Evolutionary conservation across 2,888 invertebrate genomes (phyloP).

Genomic region (Lissonota sp.): DNA sequence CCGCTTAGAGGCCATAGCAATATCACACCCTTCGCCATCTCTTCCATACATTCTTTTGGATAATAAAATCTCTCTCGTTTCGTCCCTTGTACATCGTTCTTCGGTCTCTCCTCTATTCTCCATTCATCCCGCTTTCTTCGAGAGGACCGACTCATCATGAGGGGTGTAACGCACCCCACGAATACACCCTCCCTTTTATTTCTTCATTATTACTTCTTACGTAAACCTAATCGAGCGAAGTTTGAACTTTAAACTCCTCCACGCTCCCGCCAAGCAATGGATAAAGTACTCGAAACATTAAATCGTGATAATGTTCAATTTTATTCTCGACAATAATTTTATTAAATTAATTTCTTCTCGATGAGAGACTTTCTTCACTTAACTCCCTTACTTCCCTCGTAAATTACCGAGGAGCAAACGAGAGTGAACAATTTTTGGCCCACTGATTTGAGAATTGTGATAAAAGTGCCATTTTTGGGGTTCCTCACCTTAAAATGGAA

Average conservation of each 20-base stretch:
- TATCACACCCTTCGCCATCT: constrained; percentile 61
- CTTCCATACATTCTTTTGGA: constrained; percentile 46
- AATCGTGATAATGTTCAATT: background rate
- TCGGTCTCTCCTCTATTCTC: constrained; percentile 31
- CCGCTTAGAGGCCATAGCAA: constrained; percentile 80
- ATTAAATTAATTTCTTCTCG: background rate
- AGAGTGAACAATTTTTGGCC: constrained; percentile 37
- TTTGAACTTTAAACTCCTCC: constrained; percentile 17
- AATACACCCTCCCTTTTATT: constrained; percentile 18
- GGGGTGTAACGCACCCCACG: constrained; percentile 26
- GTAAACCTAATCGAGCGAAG: constrained; percentile 28
- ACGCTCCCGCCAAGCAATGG: background rate
- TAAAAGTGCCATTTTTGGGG: constrained; percentile 33
- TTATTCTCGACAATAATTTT: background rate
- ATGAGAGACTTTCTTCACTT: no score
- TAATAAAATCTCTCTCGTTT: constrained; percentile 55
- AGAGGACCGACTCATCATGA: constrained; percentile 56
- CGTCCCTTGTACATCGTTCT: constrained; percentile 55
- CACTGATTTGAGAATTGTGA: constrained; percentile 42
- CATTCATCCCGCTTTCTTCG: constrained; percentile 57
- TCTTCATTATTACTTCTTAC: constrained; percentile 26
- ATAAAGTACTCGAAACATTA: background rate
- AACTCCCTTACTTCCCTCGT: no score
- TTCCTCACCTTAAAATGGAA: no score
- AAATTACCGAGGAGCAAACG: constrained; percentile 5